Evolutionary conservation across 2,113 vertebrate species (phyloP).

Genomic region (Lamprologus speciosus): DNA sequence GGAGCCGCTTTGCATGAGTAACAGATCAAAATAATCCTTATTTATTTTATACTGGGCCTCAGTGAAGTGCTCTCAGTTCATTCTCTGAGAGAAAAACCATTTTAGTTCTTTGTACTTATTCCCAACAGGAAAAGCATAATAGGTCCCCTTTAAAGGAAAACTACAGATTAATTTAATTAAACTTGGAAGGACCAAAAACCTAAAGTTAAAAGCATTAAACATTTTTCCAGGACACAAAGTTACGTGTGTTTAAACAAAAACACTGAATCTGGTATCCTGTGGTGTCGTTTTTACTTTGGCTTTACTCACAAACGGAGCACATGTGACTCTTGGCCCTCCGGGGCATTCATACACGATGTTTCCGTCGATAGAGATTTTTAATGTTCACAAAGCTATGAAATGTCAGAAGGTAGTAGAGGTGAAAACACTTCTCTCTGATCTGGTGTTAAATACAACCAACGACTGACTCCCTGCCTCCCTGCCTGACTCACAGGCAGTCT

Average conservation of each 20-base stretch:
- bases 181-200: slow-evolving; percentile 16
- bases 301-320: neutral
- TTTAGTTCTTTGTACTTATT: neutral
- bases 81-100: neutral
- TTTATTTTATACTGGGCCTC: neutral
- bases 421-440: slow-evolving; percentile 1
- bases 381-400: slow-evolving; percentile 32
- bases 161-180: neutral
- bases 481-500: slow-evolving; percentile 20
- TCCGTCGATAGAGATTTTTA: slow-evolving; percentile 3
- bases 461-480: slow-evolving; percentile 58
- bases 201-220: neutral
- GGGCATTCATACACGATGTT: neutral
- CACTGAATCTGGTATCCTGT: slow-evolving; percentile 70
- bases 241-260: slow-evolving; percentile 37
- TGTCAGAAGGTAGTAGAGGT: neutral
- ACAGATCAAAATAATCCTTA: neutral
- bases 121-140: neutral
- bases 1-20: neutral
- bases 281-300: slow-evolving; percentile 67
- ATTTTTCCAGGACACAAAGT: slow-evolving; percentile 18
- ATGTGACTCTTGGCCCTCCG: slow-evolving; percentile 1
- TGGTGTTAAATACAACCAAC: slow-evolving; percentile 9
- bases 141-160: neutral
- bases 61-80: neutral